A percentile compares a stretch with the other conserved stretches of the same genome.
phyloP scores from a whole-genome alignment of 1,140 invertebrate species.

The Brachionus paranguensis region DNA sequence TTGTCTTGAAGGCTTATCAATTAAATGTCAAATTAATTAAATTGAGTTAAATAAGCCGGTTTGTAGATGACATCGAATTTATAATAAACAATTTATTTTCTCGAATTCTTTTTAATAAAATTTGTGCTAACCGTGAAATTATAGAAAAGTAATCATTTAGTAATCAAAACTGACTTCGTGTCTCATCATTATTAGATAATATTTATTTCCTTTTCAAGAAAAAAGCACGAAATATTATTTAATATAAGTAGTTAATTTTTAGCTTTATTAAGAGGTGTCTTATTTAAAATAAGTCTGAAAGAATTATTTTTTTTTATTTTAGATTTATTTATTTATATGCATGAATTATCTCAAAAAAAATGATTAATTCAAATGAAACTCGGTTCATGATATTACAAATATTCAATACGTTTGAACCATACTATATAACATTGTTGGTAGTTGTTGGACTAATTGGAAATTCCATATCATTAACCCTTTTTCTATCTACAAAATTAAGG shows the following conservation, averaged over 20 bases:
- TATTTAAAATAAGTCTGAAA: neutral
- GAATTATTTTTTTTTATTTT: neutral
- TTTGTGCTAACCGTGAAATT: neutral
- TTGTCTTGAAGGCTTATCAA: neutral
- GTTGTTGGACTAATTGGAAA: slow-evolving; percentile 7
- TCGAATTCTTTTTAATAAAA: neutral
- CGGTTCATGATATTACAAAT: neutral
- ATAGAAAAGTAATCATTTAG: neutral
- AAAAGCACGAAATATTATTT: neutral
- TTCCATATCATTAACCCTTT: neutral
- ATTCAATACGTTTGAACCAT: neutral
- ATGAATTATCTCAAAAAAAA: neutral
- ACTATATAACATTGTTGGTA: neutral
- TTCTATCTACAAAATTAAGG: neutral
- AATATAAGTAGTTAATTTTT: neutral
- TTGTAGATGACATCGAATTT: neutral
- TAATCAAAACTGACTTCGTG: neutral
- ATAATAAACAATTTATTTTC: neutral
- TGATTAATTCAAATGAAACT: neutral
- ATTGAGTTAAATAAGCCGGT: neutral
- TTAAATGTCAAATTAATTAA: neutral
- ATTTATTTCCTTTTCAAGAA: neutral
- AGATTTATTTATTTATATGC: neutral
- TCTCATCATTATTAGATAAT: neutral
- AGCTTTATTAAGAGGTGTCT: neutral